phyloP scores from a whole-genome alignment of 2,888 invertebrate genomes.

The Chymomyza fuscimana region DNA sequence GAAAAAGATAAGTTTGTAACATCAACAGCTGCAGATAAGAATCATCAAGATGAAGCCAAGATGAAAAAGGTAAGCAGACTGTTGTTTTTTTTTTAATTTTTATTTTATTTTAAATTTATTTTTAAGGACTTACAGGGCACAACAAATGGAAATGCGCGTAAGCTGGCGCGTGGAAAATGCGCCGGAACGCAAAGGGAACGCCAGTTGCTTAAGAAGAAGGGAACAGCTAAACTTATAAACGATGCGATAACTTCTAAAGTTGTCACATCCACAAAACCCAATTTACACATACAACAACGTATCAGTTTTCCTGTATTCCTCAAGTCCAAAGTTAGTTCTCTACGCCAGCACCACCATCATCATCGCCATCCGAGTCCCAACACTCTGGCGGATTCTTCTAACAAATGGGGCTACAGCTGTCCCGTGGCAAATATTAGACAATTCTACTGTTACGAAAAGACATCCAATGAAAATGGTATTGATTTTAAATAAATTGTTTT shows the following conservation, averaged over 20 bases:
- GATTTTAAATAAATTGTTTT: constrained; percentile 31
- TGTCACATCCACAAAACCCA: constrained; percentile 24
- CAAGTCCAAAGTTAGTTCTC: constrained; percentile 48
- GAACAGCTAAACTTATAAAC: constrained; percentile 22
- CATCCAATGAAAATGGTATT: constrained; percentile 34
- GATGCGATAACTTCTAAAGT: constrained; percentile 32
- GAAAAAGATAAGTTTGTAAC: constrained; percentile 22
- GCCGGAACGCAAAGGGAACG: constrained; percentile 15
- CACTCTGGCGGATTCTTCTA: constrained; percentile 19
- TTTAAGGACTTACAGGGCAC: constrained; percentile 10
- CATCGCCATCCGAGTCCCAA: constrained; percentile 42
- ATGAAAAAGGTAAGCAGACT: constrained; percentile 23
- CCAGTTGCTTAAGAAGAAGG: constrained; percentile 27
- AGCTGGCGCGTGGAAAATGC: constrained; percentile 35
- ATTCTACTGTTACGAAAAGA: constrained; percentile 47
- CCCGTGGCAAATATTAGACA: constrained; percentile 29
- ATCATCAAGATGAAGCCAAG: constrained; percentile 20
- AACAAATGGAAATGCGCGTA: constrained; percentile 23
- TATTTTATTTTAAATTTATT: not conserved
- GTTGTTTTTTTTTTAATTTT: not conserved
- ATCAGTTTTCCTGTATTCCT: constrained; percentile 55
- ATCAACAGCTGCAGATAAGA: not conserved
- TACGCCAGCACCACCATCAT: constrained; percentile 50
- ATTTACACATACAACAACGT: constrained; percentile 50
- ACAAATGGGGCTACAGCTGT: constrained; percentile 24